Percentiles rank a stretch among this genome's conserved stretches.
These are phyloP conservation scores for Gephyroberyx darwinii DNA, from an alignment of 2,797 vertebrate species.

Conservation along the genomic window DNA sequence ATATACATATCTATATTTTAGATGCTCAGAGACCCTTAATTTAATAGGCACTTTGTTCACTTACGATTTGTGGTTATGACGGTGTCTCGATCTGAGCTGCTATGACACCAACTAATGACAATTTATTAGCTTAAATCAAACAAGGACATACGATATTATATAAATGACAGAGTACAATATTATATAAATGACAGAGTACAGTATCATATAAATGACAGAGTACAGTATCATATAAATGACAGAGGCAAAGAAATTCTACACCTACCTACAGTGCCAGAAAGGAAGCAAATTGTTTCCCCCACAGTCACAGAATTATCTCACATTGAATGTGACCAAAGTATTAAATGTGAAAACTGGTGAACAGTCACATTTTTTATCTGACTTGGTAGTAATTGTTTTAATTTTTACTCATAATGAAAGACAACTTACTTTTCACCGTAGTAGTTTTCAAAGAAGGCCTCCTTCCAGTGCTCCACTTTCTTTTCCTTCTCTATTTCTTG, in stretches of 20 bases:
- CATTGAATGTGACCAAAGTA: background rate
- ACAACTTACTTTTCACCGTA: conserved; percentile 93
- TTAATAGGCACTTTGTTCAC: background rate
- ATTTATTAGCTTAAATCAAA: background rate
- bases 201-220: background rate
- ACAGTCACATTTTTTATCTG: too few relatives aligned
- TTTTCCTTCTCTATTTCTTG: conserved; percentile 98
- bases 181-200: background rate
- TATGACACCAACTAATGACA: background rate
- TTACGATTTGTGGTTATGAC: background rate
- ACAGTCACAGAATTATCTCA: background rate
- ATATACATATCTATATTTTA: background rate
- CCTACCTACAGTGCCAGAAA: background rate
- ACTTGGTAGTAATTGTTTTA: background rate
- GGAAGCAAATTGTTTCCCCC: background rate
- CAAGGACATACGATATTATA: too few relatives aligned
- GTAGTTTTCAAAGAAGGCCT: conserved; percentile 95
- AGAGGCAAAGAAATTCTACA: background rate
- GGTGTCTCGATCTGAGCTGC: background rate
- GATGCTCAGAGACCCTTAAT: background rate
- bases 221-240: background rate
- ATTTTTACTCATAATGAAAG: conserved; percentile 1
- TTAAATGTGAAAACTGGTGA: background rate
- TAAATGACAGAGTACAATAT: background rate
- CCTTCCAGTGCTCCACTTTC: conserved; percentile 97